These are phyloP conservation scores for Aleiodes alternator DNA, from an alignment of 2,888 invertebrate species.

Conservation along the genomic window DNA sequence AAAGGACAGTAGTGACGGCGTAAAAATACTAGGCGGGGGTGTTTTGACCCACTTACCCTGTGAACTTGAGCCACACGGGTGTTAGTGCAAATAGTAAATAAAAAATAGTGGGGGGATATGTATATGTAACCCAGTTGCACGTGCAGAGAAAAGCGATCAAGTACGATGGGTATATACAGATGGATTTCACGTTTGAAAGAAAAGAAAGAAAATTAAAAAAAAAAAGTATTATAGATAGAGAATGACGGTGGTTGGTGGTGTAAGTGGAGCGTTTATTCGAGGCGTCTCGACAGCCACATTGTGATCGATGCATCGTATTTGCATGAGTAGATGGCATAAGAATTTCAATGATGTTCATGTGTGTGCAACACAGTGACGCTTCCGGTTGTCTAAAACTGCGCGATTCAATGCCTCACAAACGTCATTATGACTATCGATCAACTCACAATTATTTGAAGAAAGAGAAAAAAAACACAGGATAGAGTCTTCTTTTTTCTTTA, in stretches of 20 bases:
- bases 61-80: conserved; percentile 69
- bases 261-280: conserved; percentile 41
- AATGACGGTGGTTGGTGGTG: background rate
- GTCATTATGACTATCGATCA: background rate
- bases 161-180: background rate
- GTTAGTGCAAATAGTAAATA: conserved; percentile 41
- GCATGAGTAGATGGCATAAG: conserved; percentile 38
- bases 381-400: conserved; percentile 13
- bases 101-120: conserved; percentile 22
- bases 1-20: conserved; percentile 21
- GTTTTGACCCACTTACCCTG: conserved; percentile 70
- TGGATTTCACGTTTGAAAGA: conserved; percentile 3
- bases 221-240: background rate
- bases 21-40: conserved; percentile 32
- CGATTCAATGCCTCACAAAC: background rate
- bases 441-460: background rate
- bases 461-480: no score
- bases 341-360: background rate
- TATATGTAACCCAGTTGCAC: conserved; percentile 44
- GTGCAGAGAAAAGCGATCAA: conserved; percentile 26
- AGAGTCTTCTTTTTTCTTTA: no score
- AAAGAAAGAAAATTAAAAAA: conserved; percentile 30
- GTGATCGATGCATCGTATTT: conserved; percentile 52
- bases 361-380: conserved; percentile 3
- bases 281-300: conserved; percentile 42